Conservation (phyloP, 2,888 invertebrate genomes). For the Spodoptera exigua region DNA sequence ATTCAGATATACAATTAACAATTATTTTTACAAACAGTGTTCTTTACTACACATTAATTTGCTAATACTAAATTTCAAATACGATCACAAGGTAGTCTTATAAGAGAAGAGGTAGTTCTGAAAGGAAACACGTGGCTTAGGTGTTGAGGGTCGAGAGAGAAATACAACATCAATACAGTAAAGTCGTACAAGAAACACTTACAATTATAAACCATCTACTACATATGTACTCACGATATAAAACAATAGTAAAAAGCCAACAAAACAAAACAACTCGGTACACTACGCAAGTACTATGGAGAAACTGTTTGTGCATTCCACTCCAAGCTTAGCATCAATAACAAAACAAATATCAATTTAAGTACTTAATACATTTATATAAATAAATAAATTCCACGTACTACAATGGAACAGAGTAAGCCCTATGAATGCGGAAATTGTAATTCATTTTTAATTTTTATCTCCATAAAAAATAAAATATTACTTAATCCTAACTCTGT, state of each 20-base stretch:
- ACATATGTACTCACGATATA: conserved; percentile 1
- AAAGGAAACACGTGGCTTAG: conserved; percentile 19
- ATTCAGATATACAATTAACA: conserved; percentile 10
- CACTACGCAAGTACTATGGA: not conserved
- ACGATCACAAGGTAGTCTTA: conserved; percentile 34
- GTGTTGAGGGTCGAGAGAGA: not conserved
- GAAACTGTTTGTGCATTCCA: conserved; percentile 17
- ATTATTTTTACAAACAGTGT: conserved; percentile 18
- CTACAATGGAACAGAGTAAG: no score
- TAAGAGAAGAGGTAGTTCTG: conserved; percentile 34
- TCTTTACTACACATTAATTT: conserved; percentile 3
- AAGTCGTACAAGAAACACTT: not conserved
- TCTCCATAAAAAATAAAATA: no score
- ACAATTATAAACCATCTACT: not conserved
- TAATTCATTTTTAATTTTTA: no score
- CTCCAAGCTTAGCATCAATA: conserved; percentile 13
- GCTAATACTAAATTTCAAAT: conserved; percentile 27
- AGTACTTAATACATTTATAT: no score
- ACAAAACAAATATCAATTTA: no score
- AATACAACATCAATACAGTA: not conserved
- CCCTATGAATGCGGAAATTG: no score
- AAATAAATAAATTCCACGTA: no score
- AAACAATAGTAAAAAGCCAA: conserved; percentile 26
- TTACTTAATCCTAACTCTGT: no score
- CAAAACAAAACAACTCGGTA: not conserved